phyloP scores from a whole-genome alignment of 2,113 vertebrate genomes.

The Rhineura floridana region DNA sequence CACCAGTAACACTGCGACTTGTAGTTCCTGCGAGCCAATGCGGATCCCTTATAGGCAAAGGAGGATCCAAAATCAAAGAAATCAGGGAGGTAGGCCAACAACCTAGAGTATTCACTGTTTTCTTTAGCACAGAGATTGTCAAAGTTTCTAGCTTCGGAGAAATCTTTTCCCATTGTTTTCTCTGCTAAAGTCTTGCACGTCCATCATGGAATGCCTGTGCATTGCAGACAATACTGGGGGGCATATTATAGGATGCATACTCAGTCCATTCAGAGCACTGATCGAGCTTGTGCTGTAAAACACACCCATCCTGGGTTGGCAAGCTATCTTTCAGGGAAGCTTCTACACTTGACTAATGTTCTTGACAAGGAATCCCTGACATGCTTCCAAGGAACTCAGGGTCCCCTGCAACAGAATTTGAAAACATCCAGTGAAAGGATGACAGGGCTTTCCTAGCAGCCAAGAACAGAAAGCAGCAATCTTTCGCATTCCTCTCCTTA shows the following conservation, averaged over 20 bases:
- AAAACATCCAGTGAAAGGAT: background rate
- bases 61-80: constrained; percentile 95
- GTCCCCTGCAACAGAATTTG: background rate
- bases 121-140: background rate
- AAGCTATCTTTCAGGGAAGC: background rate
- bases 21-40: constrained; percentile 93
- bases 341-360: background rate
- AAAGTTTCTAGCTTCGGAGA: background rate
- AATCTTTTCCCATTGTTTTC: background rate
- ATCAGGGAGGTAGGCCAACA: constrained; percentile 87
- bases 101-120: background rate
- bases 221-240: background rate
- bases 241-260: background rate
- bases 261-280: no score
- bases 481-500: background rate
- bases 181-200: background rate
- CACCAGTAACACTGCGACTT: constrained; percentile 89
- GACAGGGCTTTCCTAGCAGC: background rate
- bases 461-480: background rate
- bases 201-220: background rate
- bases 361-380: background rate
- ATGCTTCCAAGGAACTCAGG: background rate
- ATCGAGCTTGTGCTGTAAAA: background rate
- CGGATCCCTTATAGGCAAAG: constrained; percentile 94
- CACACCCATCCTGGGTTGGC: background rate